These are phyloP conservation scores for Tyto alba DNA, from an alignment of 2,113 vertebrate species.

Conservation along the genomic window DNA sequence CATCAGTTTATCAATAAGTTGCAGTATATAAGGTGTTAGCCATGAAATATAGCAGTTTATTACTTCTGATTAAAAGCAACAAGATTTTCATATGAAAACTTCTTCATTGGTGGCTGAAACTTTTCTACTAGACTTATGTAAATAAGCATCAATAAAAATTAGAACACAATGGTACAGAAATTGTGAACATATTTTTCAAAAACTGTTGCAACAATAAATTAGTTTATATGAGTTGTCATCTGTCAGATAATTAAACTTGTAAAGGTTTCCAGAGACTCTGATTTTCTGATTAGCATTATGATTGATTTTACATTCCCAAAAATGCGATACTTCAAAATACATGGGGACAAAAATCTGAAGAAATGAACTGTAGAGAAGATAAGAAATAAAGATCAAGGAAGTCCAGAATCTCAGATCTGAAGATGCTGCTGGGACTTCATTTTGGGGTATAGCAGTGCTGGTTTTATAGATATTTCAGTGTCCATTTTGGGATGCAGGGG, in stretches of 20 bases:
- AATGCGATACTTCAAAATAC: background rate
- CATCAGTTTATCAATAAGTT: background rate
- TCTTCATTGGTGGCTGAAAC: background rate
- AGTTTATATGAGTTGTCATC: background rate
- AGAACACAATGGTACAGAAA: background rate
- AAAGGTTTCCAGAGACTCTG: background rate
- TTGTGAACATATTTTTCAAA: background rate
- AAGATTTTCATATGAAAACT: background rate
- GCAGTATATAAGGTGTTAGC: background rate
- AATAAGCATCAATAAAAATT: background rate
- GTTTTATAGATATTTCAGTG: background rate
- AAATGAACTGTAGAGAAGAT: background rate
- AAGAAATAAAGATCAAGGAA: background rate
- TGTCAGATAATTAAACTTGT: background rate
- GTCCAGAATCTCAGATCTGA: background rate
- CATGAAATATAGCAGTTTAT: background rate
- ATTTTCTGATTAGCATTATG: background rate
- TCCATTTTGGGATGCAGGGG: background rate
- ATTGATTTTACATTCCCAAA: background rate
- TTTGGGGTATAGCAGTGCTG: background rate
- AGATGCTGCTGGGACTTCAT: background rate
- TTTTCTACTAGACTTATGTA: background rate
- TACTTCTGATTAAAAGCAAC: background rate
- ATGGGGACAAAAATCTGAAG: background rate
- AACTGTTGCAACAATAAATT: background rate